phyloP scores from a whole-genome alignment of 1,140 invertebrate genomes.

The Papilio polytes region DNA sequence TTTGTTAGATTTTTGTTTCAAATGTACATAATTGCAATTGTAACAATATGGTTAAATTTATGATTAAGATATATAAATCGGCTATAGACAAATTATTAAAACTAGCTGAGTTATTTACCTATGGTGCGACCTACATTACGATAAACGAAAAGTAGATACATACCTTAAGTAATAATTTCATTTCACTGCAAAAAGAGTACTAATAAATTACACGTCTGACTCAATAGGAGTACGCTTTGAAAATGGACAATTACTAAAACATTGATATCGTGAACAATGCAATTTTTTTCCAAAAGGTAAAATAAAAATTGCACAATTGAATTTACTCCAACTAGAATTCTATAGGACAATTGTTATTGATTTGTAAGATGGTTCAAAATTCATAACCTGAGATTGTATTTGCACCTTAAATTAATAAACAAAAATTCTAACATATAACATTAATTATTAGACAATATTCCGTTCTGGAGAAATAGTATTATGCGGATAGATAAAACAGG shows the following conservation, averaged over 20 bases:
- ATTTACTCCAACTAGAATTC: not conserved
- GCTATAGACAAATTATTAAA: too few species aligned
- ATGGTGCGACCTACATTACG: too few species aligned
- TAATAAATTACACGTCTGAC: not conserved
- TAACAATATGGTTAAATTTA: too few species aligned
- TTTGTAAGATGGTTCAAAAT: not conserved
- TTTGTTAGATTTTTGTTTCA: too few species aligned
- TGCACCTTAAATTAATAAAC: not conserved
- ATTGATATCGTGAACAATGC: not conserved
- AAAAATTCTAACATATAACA: not conserved
- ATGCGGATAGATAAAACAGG: too few species aligned
- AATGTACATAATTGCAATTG: too few species aligned
- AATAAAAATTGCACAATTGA: not conserved
- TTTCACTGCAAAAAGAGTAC: not conserved
- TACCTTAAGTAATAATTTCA: constrained; percentile 11
- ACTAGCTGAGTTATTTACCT: too few species aligned
- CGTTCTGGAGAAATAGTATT: too few species aligned
- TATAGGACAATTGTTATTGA: not conserved
- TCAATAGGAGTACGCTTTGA: not conserved
- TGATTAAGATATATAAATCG: too few species aligned
- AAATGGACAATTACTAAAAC: not conserved
- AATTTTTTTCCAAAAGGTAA: not conserved
- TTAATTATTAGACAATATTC: not conserved
- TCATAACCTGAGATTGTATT: not conserved
- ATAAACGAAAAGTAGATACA: not conserved